phyloP scores from a whole-genome alignment of 2,797 vertebrate genomes.

The Parauchenoglanis ngamensis region DNA sequence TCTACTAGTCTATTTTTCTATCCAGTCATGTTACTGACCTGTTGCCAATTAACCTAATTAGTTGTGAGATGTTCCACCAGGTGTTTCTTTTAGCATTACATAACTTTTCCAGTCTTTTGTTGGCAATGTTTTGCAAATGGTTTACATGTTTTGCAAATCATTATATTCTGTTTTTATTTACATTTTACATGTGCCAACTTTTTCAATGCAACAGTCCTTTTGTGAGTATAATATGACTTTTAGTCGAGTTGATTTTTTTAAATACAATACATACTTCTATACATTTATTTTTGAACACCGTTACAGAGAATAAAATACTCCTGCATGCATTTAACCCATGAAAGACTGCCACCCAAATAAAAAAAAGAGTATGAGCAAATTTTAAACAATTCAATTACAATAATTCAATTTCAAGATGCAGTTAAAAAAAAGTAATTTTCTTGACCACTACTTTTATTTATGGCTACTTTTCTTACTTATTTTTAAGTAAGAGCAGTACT shows the following conservation, averaged over 20 bases:
- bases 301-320: neutral
- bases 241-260: neutral
- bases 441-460: neutral
- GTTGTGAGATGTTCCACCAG: no score
- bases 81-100: no score
- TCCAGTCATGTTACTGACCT: no score
- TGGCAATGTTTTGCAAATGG: no score
- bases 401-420: neutral
- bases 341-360: neutral
- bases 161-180: no score
- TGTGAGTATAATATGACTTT: neutral
- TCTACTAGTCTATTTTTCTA: no score
- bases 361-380: neutral
- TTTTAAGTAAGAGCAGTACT: neutral
- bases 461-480: neutral
- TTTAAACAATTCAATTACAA: neutral
- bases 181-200: no score
- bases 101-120: no score
- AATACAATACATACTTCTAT: no score
- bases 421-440: neutral
- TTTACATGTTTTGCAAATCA: no score
- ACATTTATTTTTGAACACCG: no score
- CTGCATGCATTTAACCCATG: neutral
- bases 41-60: no score
- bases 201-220: neutral